These are phyloP conservation scores for Trinorchestia longiramus DNA, from an alignment of 1,140 invertebrate species.

Conservation along the genomic window DNA sequence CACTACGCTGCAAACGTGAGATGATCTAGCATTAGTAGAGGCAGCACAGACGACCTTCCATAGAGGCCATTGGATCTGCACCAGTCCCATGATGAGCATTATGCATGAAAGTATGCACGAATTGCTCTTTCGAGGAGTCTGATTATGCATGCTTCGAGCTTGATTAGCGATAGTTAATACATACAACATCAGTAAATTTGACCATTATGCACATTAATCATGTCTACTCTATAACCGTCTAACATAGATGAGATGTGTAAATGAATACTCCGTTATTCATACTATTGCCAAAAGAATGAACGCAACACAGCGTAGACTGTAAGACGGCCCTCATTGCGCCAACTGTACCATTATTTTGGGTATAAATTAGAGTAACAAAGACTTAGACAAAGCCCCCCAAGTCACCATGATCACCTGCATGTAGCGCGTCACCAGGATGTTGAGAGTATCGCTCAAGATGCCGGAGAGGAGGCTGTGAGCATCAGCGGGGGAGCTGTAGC, in stretches of 20 bases:
- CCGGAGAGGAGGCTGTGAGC: conserved; percentile 62
- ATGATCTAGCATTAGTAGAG: no score
- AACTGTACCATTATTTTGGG: neutral
- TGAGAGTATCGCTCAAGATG: conserved; percentile 64
- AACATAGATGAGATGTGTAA: neutral
- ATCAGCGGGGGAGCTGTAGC: conserved; percentile 60
- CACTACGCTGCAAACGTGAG: no score
- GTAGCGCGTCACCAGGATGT: conserved; percentile 62
- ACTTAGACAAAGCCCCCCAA: neutral
- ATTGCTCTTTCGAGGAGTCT: no score
- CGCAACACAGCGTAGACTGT: neutral
- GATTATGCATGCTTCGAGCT: no score
- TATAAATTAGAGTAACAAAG: neutral
- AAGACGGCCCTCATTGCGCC: neutral
- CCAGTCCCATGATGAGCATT: no score
- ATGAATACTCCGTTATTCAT: no score
- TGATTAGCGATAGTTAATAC: neutral
- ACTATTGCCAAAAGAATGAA: neutral
- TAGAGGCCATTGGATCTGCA: no score
- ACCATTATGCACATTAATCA: neutral
- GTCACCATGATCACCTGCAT: conserved; percentile 57
- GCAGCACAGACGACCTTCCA: no score
- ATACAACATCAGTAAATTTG: neutral
- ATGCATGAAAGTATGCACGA: no score
- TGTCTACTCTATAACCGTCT: neutral